Conservation (phyloP, 1,140 invertebrate genomes). For the Mactra quadrangularis region DNA sequence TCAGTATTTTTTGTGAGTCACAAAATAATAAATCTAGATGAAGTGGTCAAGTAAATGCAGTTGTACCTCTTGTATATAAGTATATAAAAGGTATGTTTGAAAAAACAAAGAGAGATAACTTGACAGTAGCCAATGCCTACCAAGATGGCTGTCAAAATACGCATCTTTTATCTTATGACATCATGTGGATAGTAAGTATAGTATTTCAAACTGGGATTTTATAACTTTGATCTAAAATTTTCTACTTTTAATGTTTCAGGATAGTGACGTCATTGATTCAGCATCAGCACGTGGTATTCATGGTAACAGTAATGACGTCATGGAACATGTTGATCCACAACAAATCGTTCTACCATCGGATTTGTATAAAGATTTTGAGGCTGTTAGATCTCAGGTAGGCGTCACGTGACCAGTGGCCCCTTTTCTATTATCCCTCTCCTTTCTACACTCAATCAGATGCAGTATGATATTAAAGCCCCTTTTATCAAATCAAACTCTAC, state of each 20-base stretch:
- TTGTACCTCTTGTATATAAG: too few species aligned
- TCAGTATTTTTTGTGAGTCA: too few species aligned
- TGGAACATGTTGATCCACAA: slow-evolving; percentile 38
- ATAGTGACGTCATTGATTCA: slow-evolving; percentile 9
- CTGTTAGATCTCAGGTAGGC: slow-evolving; percentile 60
- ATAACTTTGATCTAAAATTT: too few species aligned
- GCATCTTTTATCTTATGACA: too few species aligned
- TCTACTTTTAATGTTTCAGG: slow-evolving; percentile 12
- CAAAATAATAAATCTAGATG: too few species aligned
- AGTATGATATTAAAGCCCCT: neutral
- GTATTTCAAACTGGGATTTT: too few species aligned
- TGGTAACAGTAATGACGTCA: neutral
- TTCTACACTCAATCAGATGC: neutral
- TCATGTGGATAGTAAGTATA: too few species aligned
- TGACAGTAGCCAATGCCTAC: too few species aligned
- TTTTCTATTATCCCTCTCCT: neutral
- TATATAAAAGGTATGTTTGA: too few species aligned
- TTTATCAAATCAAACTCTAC: neutral
- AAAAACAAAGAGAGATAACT: too few species aligned
- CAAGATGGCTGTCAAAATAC: too few species aligned
- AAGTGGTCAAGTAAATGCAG: too few species aligned
- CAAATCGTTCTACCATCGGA: slow-evolving; percentile 76
- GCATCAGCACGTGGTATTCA: slow-evolving; percentile 11
- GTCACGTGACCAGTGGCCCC: neutral
- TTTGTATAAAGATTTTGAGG: slow-evolving; percentile 76